Base-by-base conservation (phyloP, 1,140 invertebrate species). In the Euwallacea similis region DNA sequence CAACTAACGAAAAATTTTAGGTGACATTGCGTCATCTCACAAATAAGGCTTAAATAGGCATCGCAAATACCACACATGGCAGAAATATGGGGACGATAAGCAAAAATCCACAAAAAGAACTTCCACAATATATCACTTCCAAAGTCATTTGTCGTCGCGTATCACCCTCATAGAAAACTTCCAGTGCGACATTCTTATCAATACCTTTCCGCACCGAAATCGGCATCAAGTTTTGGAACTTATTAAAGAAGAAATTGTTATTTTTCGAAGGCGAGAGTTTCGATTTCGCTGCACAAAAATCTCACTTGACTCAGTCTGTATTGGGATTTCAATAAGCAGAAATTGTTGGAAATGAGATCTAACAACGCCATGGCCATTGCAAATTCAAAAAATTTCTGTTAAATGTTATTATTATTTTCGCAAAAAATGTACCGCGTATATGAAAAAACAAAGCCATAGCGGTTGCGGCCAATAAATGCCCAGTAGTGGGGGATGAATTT, bases 131-230 rank as follows among this genome's bases (percentile, higher is more conserved):
- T 42, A 66, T 66, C 65, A 58, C 43, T 53, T 33, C 47, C 47
- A 42, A 42, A 65, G 16, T 65, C 11, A 65, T 65, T 65, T 54
- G 63, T 65, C 63, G 50, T 55, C 46, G 53, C 50, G 41, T 58
- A 15, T 58, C 42, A 44, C 43, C 65, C 55, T 44, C 55, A 56
- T 66, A 42, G 63, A 42, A 65, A 66, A 66, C 65, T 66, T 66
- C 33, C 53, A 65, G 58, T 66, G 54, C 43, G 65, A 15, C 33
- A 58, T 66, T 66, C 58, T 58, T 66, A 66, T 66, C 65, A 66
- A 66, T 66, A 46, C 65, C 53, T 41, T 13, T 13, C 15, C 21
- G 21, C 1, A 65, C n/a, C 61, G 15, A 64, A 64, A 13, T 54
- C 44, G 46, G 21, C 21, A 33, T 33, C 21, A 33, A 33, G 21